Evolutionary conservation across 2,888 invertebrate genomes (phyloP), one percentile per base, ranked within the genome.

Genomic region (Diarsia dahlii): DNA sequence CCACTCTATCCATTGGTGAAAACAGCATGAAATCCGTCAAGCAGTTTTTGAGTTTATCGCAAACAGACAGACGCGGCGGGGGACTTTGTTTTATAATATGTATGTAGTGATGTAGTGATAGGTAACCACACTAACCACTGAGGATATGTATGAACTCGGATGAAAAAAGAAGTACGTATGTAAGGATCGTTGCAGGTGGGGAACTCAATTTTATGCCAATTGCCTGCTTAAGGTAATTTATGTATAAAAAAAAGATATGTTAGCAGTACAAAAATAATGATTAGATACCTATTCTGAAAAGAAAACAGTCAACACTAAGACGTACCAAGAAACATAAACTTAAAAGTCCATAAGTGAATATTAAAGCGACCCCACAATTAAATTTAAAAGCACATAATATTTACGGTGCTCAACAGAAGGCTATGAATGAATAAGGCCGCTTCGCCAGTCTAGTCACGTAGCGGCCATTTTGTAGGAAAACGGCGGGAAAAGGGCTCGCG

Each of bases 381-480:
- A 86, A 81, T 86, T 86, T 77, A 78, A 86, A 86, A 86, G 80
- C 88, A 83, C 67, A 83, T 80, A 84, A 85, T 85, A 86, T 87
- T 88, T 85, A 84, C 78, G 77, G 80, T 71, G 84, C 77, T 69
- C 68, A 23, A 72, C 79, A 89, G 89, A 89, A 91, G 60, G 79
- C 80, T 87, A 90, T 91, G 91, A 91, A 91, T 91, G 89, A 89
- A 89, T 88, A 90, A 91, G 87, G 86, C 84, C 80, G 87, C 86
- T 88, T 91, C 86, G 86, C 76, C 64, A 92, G 90, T 91, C 85
- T 83, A 89, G 93, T 94, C 95, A 95, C 95, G 95, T 92, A 93
- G 90, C 95, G 90, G 95, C 95, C 95, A 95, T 95, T 95, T 95
- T 94, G 95, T 93, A 91, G 90, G 88, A 89, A 93, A 91, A 93